Conservation (phyloP, 2,888 invertebrate genomes). For the Strigamia crassipes region DNA sequence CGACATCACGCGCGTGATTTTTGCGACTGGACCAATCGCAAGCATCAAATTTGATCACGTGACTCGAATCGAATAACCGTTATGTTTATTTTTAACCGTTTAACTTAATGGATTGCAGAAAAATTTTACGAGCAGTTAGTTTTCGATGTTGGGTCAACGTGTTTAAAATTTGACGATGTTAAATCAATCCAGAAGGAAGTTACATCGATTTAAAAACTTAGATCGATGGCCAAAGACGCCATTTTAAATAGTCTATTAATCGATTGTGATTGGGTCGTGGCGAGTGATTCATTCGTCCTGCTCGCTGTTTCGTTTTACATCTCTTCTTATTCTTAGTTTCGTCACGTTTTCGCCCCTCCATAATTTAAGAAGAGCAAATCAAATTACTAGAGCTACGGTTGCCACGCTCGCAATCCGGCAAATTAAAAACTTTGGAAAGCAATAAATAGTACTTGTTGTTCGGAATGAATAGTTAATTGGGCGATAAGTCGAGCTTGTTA, state of each 20-base stretch:
- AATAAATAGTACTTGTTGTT: constrained; percentile 5
- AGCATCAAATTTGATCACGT: no score
- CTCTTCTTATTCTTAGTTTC: constrained; percentile 14
- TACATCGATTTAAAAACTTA: not conserved
- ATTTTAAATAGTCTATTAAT: not conserved
- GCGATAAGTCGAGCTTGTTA: constrained; percentile 32
- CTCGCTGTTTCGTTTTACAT: not conserved
- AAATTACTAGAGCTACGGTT: constrained; percentile 6
- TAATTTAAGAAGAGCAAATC: constrained; percentile 31
- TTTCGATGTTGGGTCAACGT: not conserved
- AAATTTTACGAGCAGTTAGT: not conserved
- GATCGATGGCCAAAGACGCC: not conserved
- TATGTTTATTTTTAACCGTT: no score
- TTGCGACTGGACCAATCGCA: no score
- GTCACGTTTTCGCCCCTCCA: constrained; percentile 7
- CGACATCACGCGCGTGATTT: no score
- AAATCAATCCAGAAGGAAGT: not conserved
- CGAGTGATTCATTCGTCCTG: not conserved
- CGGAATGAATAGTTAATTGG: constrained; percentile 27
- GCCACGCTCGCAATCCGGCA: constrained; percentile 5
- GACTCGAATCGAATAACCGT: no score
- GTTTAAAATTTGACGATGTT: not conserved
- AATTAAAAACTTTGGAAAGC: constrained; percentile 24
- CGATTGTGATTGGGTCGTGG: not conserved
- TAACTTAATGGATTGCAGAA: no score